These are phyloP conservation scores for Argopecten irradians DNA, from an alignment of 1,140 invertebrate species.

Conservation along the genomic window DNA sequence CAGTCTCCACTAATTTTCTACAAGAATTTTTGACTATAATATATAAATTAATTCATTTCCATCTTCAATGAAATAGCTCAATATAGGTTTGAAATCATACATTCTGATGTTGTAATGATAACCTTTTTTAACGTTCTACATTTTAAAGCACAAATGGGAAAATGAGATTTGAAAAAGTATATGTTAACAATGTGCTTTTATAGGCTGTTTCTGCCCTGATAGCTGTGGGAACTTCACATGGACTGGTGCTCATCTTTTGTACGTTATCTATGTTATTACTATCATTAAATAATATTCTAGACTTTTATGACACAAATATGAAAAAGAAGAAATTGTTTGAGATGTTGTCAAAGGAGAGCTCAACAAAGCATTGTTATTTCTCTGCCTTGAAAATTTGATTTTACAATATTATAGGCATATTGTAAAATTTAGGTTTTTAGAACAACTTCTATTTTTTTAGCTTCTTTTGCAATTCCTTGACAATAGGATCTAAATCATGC, in stretches of 20 bases:
- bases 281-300: neutral
- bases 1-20: neutral
- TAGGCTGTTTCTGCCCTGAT: constrained; percentile 86
- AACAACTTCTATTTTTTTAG: too few species aligned
- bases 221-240: constrained; percentile 94
- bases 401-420: too few species aligned
- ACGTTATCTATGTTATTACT: constrained; percentile 70
- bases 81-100: too few species aligned
- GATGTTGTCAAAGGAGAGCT: neutral
- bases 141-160: neutral
- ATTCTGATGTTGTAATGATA: neutral
- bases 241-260: constrained; percentile 93
- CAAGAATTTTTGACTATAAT: neutral
- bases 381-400: too few species aligned
- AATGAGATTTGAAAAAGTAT: neutral
- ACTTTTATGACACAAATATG: neutral
- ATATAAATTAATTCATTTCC: neutral
- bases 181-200: constrained; percentile 45
- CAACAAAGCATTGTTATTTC: neutral
- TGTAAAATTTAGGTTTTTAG: too few species aligned
- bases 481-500: too few species aligned
- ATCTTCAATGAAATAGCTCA: too few species aligned
- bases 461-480: too few species aligned
- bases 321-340: neutral
- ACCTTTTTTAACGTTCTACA: neutral